These are phyloP conservation scores for Condylura cristata DNA, from an alignment of 2,113 vertebrate species.

Conservation along the genomic window DNA sequence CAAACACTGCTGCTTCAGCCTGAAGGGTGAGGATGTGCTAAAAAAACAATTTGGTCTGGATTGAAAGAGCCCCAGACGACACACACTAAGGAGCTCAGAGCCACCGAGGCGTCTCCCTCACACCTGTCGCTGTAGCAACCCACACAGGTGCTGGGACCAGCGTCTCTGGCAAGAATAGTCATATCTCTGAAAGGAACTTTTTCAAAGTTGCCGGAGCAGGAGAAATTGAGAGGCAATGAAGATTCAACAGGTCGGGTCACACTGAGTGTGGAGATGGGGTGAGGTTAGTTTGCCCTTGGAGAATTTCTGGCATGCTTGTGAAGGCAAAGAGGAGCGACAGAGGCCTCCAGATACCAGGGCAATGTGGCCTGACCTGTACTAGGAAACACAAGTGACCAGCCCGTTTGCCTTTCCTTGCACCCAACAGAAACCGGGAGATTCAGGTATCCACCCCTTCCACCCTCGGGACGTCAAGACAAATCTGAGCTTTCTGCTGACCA, in stretches of 20 bases:
- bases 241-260: not conserved
- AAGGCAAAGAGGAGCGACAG: not conserved
- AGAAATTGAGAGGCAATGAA: not conserved
- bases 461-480: not conserved
- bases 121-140: not conserved
- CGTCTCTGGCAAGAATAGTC: not conserved
- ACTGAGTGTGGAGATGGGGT: rapidly evolving
- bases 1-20: not conserved
- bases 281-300: not conserved
- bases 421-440: not conserved
- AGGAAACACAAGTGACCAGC: not conserved
- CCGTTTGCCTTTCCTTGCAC: not conserved
- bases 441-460: not conserved
- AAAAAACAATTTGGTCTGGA: not conserved
- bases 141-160: rapidly evolving
- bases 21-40: not conserved
- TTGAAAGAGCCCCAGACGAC: not conserved
- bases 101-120: not conserved
- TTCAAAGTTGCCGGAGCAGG: not conserved
- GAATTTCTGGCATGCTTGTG: not conserved
- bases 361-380: not conserved
- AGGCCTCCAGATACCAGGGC: not conserved
- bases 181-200: not conserved
- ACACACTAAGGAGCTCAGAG: too few species aligned
- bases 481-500: not conserved